Percentiles rank a stretch among this genome's conserved stretches.
These are phyloP conservation scores for Phrynocephalus guinanensis DNA, from an alignment of 2,797 vertebrate genomes.

Conservation along the genomic window DNA sequence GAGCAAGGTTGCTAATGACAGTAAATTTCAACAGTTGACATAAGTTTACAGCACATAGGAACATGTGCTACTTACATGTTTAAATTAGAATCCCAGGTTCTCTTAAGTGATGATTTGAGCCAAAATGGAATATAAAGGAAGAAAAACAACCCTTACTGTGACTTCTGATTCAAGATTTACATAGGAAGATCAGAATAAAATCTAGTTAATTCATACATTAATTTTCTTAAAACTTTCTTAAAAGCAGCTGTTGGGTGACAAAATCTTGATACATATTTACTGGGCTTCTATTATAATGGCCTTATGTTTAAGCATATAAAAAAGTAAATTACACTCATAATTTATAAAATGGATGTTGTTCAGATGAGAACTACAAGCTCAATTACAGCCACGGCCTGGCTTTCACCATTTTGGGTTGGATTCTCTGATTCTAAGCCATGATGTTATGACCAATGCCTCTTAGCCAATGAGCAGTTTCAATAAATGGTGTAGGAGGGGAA, in stretches of 20 bases:
- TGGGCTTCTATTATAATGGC: neutral
- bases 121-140: neutral
- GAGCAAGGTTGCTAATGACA: no score
- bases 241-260: neutral
- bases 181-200: neutral
- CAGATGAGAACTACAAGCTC: neutral
- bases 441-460: conserved; percentile 50
- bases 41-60: no score
- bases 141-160: neutral
- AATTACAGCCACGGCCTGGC: neutral
- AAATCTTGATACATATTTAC: neutral
- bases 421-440: neutral
- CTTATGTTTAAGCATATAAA: neutral
- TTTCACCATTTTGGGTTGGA: neutral
- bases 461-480: conserved; percentile 47
- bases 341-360: neutral
- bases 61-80: neutral
- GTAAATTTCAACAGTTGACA: no score
- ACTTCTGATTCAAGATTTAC: neutral
- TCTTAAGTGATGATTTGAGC: neutral
- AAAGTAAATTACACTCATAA: neutral
- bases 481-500: conserved; percentile 43
- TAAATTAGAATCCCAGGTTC: neutral
- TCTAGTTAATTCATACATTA: neutral
- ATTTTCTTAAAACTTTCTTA: neutral